Evolutionary conservation across 2,113 vertebrate species (phyloP).

Genomic region (Trogon melanurus): DNA sequence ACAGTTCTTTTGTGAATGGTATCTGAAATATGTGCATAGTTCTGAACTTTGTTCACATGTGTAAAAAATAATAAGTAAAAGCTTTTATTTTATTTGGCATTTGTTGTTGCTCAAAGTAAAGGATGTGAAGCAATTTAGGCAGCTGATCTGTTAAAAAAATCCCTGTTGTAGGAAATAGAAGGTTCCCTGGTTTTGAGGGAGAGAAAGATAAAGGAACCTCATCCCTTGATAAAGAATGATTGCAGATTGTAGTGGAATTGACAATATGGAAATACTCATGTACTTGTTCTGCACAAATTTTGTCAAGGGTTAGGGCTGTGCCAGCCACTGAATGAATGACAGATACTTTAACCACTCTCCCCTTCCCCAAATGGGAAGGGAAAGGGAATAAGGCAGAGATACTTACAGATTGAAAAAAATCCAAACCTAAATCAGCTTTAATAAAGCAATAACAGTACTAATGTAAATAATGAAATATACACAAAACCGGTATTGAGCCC

Average conservation of each 20-base stretch:
- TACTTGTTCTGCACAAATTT: not conserved
- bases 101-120: not conserved
- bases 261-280: not conserved
- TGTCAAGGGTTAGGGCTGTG: too few relatives aligned
- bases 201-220: not conserved
- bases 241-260: not conserved
- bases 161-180: not conserved
- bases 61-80: not conserved
- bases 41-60: not conserved
- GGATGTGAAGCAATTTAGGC: not conserved
- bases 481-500: too few relatives aligned
- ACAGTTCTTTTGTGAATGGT: not conserved
- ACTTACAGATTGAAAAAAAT: too few relatives aligned
- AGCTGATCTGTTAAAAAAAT: not conserved
- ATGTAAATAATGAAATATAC: too few relatives aligned
- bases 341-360: too few relatives aligned
- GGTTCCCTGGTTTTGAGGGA: not conserved
- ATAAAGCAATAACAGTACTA: too few relatives aligned
- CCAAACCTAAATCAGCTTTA: too few relatives aligned
- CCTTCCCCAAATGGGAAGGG: too few relatives aligned
- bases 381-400: too few relatives aligned
- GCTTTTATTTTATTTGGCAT: not conserved
- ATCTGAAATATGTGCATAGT: not conserved
- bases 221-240: not conserved
- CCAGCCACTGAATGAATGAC: too few relatives aligned